Evolutionary conservation across 2,797 vertebrate genomes (phyloP).

Genomic region (Lagorchestes hirsutus): DNA sequence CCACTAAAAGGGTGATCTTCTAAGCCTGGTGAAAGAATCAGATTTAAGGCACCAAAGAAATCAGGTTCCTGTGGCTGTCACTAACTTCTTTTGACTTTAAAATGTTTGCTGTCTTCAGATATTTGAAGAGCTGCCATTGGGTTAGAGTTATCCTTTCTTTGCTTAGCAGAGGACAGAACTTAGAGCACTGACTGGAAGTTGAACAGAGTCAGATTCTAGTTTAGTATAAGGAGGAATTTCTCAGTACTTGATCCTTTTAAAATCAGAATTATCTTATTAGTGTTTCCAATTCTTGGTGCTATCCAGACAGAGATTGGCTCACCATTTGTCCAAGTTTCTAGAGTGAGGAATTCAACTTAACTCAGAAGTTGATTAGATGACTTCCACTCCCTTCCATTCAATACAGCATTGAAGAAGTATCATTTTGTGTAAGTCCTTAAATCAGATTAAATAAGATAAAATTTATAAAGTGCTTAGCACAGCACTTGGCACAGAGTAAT

Average conservation of each 20-base stretch:
- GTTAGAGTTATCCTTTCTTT: background rate
- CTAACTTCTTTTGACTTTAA: background rate
- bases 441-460: background rate
- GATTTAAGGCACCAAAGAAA: background rate
- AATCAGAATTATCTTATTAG: background rate
- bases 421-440: background rate
- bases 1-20: background rate
- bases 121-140: background rate
- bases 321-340: background rate
- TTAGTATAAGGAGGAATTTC: background rate
- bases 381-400: background rate
- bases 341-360: background rate
- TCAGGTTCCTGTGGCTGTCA: background rate
- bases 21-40: background rate
- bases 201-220: background rate
- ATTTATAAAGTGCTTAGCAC: background rate
- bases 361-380: too few relatives aligned
- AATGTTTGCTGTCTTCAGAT: background rate
- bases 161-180: background rate
- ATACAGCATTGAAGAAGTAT: background rate
- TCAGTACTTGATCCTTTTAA: background rate
- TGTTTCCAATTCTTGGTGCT: background rate
- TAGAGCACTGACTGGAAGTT: background rate
- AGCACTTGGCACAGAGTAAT: too few relatives aligned
- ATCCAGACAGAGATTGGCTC: background rate